Evolutionary conservation across 2,888 invertebrate genomes (phyloP), one percentile per base, ranked within the genome.

Genomic region (Liopterus haemorrhoidalis): DNA sequence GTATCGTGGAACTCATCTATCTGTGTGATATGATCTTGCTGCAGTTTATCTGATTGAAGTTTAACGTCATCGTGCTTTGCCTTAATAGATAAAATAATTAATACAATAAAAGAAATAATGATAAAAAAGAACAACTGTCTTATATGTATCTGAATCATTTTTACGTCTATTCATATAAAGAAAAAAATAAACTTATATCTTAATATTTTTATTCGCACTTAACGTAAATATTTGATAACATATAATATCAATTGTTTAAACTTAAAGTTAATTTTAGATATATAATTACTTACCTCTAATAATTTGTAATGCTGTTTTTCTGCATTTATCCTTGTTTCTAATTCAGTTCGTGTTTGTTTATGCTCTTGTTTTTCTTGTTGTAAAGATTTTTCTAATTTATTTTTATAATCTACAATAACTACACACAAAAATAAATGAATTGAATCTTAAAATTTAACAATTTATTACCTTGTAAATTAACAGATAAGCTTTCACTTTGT

Each of bases 371-470:
- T 73, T 59, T 78, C 75, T 25, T 66, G 66, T 55, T 76, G 75
- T 19, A 76, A 58, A 12, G 72, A 73, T 54, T 75, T 76, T 55
- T 78, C 78, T 39, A 76, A 59, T 30, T 72, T 63, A 49, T 71
- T 67, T 60, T 78, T 78, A 50, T 75, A 74, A 51, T 77, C 76
- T 14, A 73, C 71, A 38, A 78, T 71, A 31, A 75, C 79, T 78
- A 55, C 25, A 63, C 63, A 24, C 24, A 37, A 49, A 25, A 11
- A 31, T 36, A 47, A 24, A 41, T 41, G 36, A 14, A 28, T 37
- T 40, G 9, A 14, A 36, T 11, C 12, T 24, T 32, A 5, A 21
- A 25, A 36, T 15, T 5, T 20, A 14, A 39, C 24, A 16, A 39
- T 18, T 12, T 22, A 52, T 60, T 67, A 78, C 79, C 74, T 69